Base-by-base conservation (phyloP, 2,113 vertebrate species). In the Oceanites oceanicus region DNA sequence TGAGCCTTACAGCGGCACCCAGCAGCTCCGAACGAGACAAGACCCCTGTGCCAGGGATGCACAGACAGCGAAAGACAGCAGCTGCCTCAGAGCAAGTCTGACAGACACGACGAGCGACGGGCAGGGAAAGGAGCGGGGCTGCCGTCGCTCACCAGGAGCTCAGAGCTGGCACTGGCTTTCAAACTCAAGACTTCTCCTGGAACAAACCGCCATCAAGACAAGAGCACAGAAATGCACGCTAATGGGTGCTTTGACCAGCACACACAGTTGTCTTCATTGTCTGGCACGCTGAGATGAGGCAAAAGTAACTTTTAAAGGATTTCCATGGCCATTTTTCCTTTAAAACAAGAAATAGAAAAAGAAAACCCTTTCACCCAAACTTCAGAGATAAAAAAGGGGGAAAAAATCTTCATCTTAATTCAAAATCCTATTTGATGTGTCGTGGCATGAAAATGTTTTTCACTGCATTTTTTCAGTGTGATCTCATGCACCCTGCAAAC, bases 391-490 rank as follows among this genome's bases (percentile, higher is more conserved):
- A 96, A 98, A 98, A 97, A 96, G 75, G 47, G 80, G 94, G 93
- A 88, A 98, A 98, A 97, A 98, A 97, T 98, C 96, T 96, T 98
- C 96, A 98, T 97, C 98, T 98, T 98, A 99, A 98, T 97, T 97
- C 98, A 99, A 99, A 99, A 99, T 98, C 98, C 98, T 98, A 98
- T 98, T 98, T 96, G 99, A 99, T 99, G 98, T 98, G 99, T 99
- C 95, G 98, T 83, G 98, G 99, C 99, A 99, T 90, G 99, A 99
- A 98, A 98, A 98, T 99, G 98, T 99, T 99, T 99, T 99, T 99
- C 98, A 98, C 97, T 98, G 98, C 98, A 99, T 99, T 99, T 99
- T 99, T 99, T 97, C 98, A 97, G 98, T 97, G 98, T 99, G 99
- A 99, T 97, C 98, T 99, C 99, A 99, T 98, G 94, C 98, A 80